Evolutionary conservation across 2,888 invertebrate genomes (phyloP).

Genomic region (Nasonovia ribisnigri): DNA sequence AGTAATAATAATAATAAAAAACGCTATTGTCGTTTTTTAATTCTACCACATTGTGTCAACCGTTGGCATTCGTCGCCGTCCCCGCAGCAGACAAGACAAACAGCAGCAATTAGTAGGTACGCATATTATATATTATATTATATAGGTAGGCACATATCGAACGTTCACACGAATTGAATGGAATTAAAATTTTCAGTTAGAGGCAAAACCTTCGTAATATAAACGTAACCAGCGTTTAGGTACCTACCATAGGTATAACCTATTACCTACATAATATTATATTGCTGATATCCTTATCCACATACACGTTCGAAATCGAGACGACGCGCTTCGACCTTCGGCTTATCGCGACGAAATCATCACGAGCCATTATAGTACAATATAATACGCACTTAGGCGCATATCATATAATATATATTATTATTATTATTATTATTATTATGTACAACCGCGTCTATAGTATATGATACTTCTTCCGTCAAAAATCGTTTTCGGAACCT

Average conservation of each 20-base stretch:
- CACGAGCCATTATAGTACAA: neutral
- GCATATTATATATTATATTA: neutral
- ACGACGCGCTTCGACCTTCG: neutral
- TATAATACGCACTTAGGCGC: neutral
- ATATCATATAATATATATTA: neutral
- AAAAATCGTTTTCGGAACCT: neutral
- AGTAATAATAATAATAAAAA: constrained; percentile 50
- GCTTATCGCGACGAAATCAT: neutral
- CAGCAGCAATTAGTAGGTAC: constrained; percentile 59
- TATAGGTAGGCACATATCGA: neutral
- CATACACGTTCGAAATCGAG: neutral
- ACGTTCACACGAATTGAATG: constrained; percentile 62
- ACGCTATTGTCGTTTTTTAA: constrained; percentile 60
- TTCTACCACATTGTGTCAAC: constrained; percentile 63
- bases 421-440: neutral
- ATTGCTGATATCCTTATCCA: neutral
- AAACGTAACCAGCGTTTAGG: constrained; percentile 3
- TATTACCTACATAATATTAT: neutral
- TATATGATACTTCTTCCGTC: neutral
- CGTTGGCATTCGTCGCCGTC: constrained; percentile 47
- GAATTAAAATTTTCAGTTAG: constrained; percentile 43
- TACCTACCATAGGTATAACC: neutral
- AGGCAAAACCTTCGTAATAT: neutral
- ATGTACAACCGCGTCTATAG: neutral
- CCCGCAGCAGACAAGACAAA: constrained; percentile 54